phyloP scores from a whole-genome alignment of 1,140 invertebrate genomes.

The Coboldia fuscipes region DNA sequence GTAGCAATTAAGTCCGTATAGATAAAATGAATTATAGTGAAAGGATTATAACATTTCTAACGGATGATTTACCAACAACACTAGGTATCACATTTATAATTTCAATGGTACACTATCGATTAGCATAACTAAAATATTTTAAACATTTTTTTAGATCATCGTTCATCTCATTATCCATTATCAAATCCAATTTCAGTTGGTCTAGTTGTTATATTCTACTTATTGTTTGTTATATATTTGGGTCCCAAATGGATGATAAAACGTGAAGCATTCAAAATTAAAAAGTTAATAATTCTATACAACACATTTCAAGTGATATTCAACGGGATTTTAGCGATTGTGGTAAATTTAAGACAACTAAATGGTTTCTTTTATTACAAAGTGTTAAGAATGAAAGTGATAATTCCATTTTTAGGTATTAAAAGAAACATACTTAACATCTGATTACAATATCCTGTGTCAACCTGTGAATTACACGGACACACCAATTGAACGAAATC shows the following conservation, averaged over 20 bases:
- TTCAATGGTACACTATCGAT: no score
- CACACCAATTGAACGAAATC: neutral
- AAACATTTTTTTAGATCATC: no score
- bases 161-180: no score
- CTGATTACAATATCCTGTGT: conserved; percentile 30
- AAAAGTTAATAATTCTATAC: conserved; percentile 40
- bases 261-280: conserved; percentile 37
- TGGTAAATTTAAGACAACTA: conserved; percentile 17
- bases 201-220: no score
- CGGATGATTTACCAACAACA: no score
- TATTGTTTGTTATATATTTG: conserved; percentile 34
- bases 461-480: conserved; percentile 38
- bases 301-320: conserved; percentile 42
- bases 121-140: no score
- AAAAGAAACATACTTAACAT: neutral
- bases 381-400: neutral
- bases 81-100: no score
- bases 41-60: no score
- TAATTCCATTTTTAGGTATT: neutral
- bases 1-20: no score
- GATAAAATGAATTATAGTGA: no score
- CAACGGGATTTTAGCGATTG: conserved; percentile 28
- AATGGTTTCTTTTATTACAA: neutral
- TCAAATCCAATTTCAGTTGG: no score
- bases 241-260: conserved; percentile 48